These are phyloP conservation scores for Ophioninae sp. DNA, from an alignment of 2,888 invertebrate species.

Conservation along the genomic window DNA sequence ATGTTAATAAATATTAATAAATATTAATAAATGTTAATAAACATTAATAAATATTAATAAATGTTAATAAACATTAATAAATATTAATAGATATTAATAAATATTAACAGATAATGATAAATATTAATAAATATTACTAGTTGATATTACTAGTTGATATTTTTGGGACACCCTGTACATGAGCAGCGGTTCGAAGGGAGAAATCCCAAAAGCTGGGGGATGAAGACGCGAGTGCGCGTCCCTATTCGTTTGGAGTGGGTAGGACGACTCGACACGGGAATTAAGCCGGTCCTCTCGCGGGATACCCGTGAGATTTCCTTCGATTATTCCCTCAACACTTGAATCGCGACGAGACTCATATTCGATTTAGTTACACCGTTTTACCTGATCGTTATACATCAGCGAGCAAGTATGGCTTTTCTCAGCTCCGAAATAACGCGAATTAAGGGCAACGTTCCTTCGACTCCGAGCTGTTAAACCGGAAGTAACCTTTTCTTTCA, in stretches of 20 bases:
- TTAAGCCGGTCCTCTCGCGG: constrained; percentile 43
- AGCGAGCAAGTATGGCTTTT: constrained; percentile 22
- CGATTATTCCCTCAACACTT: constrained; percentile 64
- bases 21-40: no score
- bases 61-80: no score
- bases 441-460: constrained; percentile 53
- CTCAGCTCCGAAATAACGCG: constrained; percentile 10
- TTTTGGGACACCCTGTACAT: no score
- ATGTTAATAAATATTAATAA: no score
- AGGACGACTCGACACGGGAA: constrained; percentile 40
- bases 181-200: constrained; percentile 15
- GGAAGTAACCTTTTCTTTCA: constrained; percentile 69
- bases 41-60: no score
- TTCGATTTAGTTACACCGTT: constrained; percentile 23
- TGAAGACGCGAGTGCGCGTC: constrained; percentile 35
- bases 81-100: no score
- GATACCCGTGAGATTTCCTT: constrained; percentile 67
- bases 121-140: no score
- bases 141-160: no score
- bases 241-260: constrained; percentile 46
- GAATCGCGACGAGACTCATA: constrained; percentile 69
- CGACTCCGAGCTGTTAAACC: constrained; percentile 68
- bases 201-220: constrained; percentile 45
- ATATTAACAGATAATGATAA: no score
- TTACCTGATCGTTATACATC: constrained; percentile 14